Base-by-base conservation (phyloP, 2,113 vertebrate genomes). In the Corythornis vintsioides region DNA sequence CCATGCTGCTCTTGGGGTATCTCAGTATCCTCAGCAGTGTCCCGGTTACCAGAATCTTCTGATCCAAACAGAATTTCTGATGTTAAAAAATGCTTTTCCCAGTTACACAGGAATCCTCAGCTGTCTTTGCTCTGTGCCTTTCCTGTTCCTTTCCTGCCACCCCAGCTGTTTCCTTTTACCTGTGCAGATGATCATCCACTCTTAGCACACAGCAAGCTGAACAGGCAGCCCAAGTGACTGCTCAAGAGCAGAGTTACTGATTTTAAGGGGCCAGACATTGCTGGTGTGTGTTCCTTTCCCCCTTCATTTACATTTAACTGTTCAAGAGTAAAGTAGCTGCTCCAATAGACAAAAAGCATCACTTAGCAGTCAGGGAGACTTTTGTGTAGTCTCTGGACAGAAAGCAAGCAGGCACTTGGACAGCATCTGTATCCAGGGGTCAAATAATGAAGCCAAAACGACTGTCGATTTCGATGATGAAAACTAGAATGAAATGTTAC, bases 171-270 rank as follows among this genome's bases (percentile, higher is more conserved):
- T 70, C 10, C 33, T 81, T 89, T 74, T 48, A 28, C 9, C 4
- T 61, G n/a, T 42, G n/a, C 19, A 0, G 40, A 8, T 83, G 83
- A 24, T 83, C 29, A 11, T 59, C 29, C 21, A 0, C 6, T 42
- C 25, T 52, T 42, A 61, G 71, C 0, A 0, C 0, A 0, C 61
- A 47, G 80, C 53, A 28, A 63, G 50, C 67, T 52, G 45, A 76
- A 64, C 52, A 43, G 28, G 55, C 33, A 86, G 56, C 72, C 43
- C 19, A 13, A 74, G n/a, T 33, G 57, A 48, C 47, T 43, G 47
- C 60, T 70, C 29, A 42, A 48, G 40, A 83, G 48, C 7, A 2
- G 81, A 64, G 31, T 71, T 86, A 35, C 25, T 69, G 17, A 5
- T 74, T 74, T 53, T n/a, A 73, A 56, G 52, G 31, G 52, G 2